Evolutionary conservation across 2,888 invertebrate species (phyloP), one percentile per base, ranked within the genome.

Genomic region (Artemia sinica): DNA sequence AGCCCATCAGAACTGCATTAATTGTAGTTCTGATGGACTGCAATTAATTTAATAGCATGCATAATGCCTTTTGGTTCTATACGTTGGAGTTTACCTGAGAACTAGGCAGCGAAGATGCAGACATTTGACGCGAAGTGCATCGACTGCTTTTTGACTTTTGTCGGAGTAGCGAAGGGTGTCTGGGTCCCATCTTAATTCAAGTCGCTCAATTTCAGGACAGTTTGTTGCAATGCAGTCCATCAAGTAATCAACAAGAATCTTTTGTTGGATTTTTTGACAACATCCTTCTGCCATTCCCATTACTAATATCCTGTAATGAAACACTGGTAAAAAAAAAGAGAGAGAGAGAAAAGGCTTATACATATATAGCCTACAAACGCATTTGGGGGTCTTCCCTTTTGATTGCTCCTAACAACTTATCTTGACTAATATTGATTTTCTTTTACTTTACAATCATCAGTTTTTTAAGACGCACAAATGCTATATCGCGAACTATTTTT

Each of bases 131-230:
- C 98, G 86, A 71, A 99, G 82, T 67, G 95, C 89, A 78, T 99
- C 98, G 73, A 98, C 96, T 65, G 97, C 97, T 78, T 99, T 99
- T 79, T 96, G 96, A 76, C 96, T 96, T 80, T 99, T 98, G 79
- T 99, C 98, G 58, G 96, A 97, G 80, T 96, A 98, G 68, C 98
- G 84, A 52, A 99, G 83, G 76, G 97, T 97, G 75, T 96, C 96
- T 0, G 97, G 96, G 79, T 99, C 98, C 98, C 98, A 99, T 74
- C 91, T 86, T 49, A 99, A 81, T 78, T 99, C 98, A 69, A 98
- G 79, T 1, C 98, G 84, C 78, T 95, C 92, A 75, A 98, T 78
- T 74, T 85, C 84, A 0, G 86, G 85, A 75, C 95, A 95, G 78
- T 89, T 89, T 75, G 89, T 91, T 0, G 97, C 94, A 72, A 99